These are phyloP conservation scores for Tursiops truncatus DNA, from an alignment of 2,113 vertebrate genomes.

Conservation along the genomic window DNA sequence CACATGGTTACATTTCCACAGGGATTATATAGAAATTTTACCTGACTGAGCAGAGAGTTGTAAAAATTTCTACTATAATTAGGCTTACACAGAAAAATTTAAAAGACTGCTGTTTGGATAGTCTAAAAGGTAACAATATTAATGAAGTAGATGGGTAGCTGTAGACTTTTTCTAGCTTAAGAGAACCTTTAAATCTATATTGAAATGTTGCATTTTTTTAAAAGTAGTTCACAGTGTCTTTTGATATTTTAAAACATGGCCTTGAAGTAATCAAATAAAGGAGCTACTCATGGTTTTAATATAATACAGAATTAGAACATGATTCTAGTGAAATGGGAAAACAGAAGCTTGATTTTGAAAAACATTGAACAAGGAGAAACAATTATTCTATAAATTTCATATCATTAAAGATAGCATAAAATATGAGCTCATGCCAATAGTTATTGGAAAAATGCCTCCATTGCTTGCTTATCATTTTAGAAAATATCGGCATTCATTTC, in stretches of 20 bases:
- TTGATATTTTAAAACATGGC: constrained; percentile 40
- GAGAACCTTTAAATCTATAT: constrained; percentile 35
- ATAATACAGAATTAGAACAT: not conserved
- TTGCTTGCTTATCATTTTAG: constrained; percentile 32
- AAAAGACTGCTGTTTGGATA: not conserved
- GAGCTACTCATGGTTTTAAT: constrained; percentile 32
- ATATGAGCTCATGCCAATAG: not conserved
- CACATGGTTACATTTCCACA: constrained; percentile 57
- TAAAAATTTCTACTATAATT: constrained; percentile 41
- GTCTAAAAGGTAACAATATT: constrained; percentile 8
- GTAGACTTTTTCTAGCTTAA: constrained; percentile 52
- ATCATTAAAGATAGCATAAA: not conserved
- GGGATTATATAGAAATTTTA: constrained; percentile 31
- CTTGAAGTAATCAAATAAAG: constrained; percentile 29
- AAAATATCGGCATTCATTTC: constrained; percentile 22
- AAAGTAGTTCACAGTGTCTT: constrained; percentile 22
- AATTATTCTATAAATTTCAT: not conserved
- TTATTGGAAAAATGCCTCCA: not conserved
- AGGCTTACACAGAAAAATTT: constrained; percentile 46
- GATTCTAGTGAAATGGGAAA: constrained; percentile 32
- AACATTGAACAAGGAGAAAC: not conserved
- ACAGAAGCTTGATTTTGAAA: constrained; percentile 47
- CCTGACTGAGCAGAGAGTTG: not conserved
- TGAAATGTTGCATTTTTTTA: not conserved
- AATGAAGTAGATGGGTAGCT: not conserved